phyloP scores from a whole-genome alignment of 2,888 invertebrate genomes.

The Mycalesis mineus region DNA sequence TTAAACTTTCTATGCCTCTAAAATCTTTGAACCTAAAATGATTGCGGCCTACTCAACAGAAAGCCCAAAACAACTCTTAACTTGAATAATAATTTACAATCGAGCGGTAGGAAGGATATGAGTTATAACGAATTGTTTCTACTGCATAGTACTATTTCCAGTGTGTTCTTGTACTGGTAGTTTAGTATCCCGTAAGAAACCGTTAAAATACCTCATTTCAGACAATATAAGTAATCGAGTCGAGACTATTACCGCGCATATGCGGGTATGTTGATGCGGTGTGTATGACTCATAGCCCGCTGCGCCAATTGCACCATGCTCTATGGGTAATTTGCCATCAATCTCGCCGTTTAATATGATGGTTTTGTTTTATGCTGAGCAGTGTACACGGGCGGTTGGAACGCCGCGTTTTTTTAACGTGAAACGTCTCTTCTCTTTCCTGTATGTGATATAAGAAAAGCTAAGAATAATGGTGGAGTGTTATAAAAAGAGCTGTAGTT shows the following conservation, averaged over 20 bases:
- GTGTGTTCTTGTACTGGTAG: neutral
- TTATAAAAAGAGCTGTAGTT: too few relatives aligned
- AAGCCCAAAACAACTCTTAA: too few relatives aligned
- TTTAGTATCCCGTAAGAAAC: constrained; percentile 5
- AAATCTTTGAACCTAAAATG: too few relatives aligned
- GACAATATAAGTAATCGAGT: constrained; percentile 25
- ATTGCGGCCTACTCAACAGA: too few relatives aligned
- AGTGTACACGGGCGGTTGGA: constrained; percentile 33
- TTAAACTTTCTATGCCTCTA: too few relatives aligned
- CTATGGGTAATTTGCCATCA: constrained; percentile 60
- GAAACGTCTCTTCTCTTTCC: too few relatives aligned
- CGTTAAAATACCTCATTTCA: constrained; percentile 16
- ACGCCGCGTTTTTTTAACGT: constrained; percentile 21
- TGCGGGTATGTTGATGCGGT: constrained; percentile 4
- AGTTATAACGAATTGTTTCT: too few relatives aligned
- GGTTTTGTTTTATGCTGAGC: constrained; percentile 43
- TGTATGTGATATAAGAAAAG: too few relatives aligned
- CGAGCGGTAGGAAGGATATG: too few relatives aligned
- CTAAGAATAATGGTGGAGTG: too few relatives aligned
- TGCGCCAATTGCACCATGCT: constrained; percentile 37
- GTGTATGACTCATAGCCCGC: constrained; percentile 25
- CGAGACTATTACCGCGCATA: constrained; percentile 8
- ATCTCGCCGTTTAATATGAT: constrained; percentile 51
- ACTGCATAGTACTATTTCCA: too few relatives aligned
- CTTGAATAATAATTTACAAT: too few relatives aligned